Conservation (phyloP, 2,113 vertebrate genomes). For the Calonectris borealis region DNA sequence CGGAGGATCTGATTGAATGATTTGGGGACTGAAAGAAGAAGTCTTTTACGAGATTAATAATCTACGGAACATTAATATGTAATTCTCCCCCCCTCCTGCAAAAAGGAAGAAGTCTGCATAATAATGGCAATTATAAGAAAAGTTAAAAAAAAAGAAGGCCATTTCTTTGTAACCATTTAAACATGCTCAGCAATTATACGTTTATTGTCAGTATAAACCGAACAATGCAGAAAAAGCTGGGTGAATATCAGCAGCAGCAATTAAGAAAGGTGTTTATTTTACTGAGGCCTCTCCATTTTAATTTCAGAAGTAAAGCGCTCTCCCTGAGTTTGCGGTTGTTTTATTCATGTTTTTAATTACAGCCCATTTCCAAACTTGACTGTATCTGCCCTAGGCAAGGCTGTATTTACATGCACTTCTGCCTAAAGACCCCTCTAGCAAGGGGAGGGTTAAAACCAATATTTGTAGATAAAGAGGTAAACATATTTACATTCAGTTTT, state of each 20-base stretch:
- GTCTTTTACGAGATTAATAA: neutral
- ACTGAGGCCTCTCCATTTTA: neutral
- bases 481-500: conserved; percentile 87
- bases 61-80: neutral
- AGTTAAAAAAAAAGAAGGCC: neutral
- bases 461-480: conserved; percentile 86
- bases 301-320: neutral
- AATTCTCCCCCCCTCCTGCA: neutral
- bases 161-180: neutral
- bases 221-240: neutral
- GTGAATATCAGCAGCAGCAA: conserved; percentile 21
- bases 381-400: neutral
- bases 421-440: neutral
- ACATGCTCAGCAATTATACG: neutral
- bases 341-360: conserved; percentile 30
- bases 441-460: conserved; percentile 76
- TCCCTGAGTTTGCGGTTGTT: conserved; percentile 1
- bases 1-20: neutral
- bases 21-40: neutral
- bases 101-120: neutral
- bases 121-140: conserved; percentile 5
- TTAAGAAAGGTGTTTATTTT: conserved; percentile 50
- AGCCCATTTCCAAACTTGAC: neutral
- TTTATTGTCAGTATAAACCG: conserved; percentile 17
- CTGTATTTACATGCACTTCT: neutral